Evolutionary conservation across 1,140 invertebrate genomes (phyloP).

Genomic region (Drosophila melanogaster): Release_6_plus_ISO1_MT NT_033777.3:27951501-27952000

Average conservation of each 20-base stretch:
- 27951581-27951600: constrained; percentile 95
- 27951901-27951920: constrained; percentile 19
- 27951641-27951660: constrained; percentile 94
- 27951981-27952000: constrained; percentile 20
- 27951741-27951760: constrained; percentile 58
- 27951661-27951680: constrained; percentile 94
- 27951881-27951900: constrained; percentile 67
- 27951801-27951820: constrained; percentile 76
- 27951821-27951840: constrained; percentile 41
- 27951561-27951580: constrained; percentile 91
- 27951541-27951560: constrained; percentile 92
- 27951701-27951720: constrained; percentile 89
- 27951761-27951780: constrained; percentile 53
- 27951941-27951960: constrained; percentile 68
- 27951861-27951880: constrained; percentile 42
- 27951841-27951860: constrained; percentile 38
- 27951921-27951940: constrained; percentile 62
- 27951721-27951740: constrained; percentile 85
- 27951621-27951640: constrained; percentile 94
- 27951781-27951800: constrained; percentile 75
- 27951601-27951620: constrained; percentile 98
- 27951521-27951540: constrained; percentile 98
- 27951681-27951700: constrained; percentile 92
- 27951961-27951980: constrained; percentile 26
- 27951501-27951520: constrained; percentile 98